Percentiles rank a stretch among this genome's conserved stretches.
These are phyloP conservation scores for Chrysochloris asiatica DNA, from an alignment of 2,113 vertebrate genomes.

Conservation along the genomic window DNA sequence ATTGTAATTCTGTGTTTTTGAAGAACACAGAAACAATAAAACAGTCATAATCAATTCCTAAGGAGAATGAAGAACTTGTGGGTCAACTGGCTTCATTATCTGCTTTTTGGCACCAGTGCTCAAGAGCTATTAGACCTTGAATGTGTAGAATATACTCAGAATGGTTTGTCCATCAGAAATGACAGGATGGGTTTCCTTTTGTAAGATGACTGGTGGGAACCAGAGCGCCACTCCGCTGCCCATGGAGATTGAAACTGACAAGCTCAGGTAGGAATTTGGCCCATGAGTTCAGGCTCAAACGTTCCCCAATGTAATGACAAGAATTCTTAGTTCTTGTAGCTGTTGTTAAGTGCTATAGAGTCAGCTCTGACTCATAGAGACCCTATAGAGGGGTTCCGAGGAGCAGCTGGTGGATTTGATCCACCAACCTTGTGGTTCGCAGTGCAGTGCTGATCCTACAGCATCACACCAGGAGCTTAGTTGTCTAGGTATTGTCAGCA, in stretches of 20 bases:
- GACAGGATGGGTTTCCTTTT: background rate
- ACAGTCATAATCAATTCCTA: background rate
- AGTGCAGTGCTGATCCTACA: too few relatives aligned
- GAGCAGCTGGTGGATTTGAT: too few relatives aligned
- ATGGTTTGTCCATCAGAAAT: background rate
- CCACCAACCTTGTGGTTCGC: too few relatives aligned
- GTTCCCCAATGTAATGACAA: background rate
- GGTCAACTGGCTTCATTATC: background rate
- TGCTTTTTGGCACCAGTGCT: background rate
- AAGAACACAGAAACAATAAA: background rate
- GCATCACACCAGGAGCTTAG: too few relatives aligned
- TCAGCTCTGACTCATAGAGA: too few relatives aligned
- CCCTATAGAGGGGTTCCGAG: too few relatives aligned
- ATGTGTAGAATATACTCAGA: background rate
- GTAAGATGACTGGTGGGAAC: background rate
- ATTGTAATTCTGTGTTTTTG: too few relatives aligned
- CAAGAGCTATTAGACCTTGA: background rate
- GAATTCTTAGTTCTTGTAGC: background rate
- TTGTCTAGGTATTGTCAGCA: background rate
- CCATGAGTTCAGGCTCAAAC: background rate
- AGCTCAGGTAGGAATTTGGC: background rate
- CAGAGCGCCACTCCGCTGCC: background rate
- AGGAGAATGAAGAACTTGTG: background rate
- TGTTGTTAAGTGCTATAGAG: too few relatives aligned
- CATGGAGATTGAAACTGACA: background rate